Evolutionary conservation across 2,113 vertebrate species (phyloP).

Genomic region (Rousettus leschenaultii): DNA sequence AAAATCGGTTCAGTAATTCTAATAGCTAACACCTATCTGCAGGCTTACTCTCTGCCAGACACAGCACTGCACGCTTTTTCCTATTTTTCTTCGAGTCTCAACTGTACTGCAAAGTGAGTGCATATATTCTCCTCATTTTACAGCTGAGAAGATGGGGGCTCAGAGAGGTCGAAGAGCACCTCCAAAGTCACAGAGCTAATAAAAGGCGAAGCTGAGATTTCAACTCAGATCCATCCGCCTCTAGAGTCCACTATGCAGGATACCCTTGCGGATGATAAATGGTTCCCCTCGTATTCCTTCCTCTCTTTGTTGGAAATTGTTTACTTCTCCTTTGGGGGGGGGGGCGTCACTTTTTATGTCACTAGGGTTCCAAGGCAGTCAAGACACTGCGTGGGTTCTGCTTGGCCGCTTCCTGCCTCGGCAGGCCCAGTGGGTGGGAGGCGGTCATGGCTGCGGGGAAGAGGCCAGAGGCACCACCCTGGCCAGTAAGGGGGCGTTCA

Average conservation of each 20-base stretch:
- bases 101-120: neutral
- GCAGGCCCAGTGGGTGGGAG: neutral
- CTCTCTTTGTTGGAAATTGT: neutral
- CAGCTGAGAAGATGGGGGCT: neutral
- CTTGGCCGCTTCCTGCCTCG: neutral
- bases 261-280: fast-evolving
- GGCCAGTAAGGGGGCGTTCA: neutral
- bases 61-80: fast-evolving
- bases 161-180: neutral
- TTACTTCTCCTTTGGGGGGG: neutral
- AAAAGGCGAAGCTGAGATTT: neutral
- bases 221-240: neutral
- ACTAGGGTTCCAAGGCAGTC: neutral
- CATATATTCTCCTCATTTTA: neutral
- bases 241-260: neutral
- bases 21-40: fast-evolving
- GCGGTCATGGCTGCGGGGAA: neutral
- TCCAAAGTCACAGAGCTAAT: neutral
- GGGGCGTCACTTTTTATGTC: neutral
- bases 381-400: neutral
- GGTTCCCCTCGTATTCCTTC: neutral
- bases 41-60: neutral
- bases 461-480: fast-evolving
- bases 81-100: neutral
- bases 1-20: neutral